phyloP scores from a whole-genome alignment of 2,797 vertebrate species.

The Micropoecilia bifurca region DNA sequence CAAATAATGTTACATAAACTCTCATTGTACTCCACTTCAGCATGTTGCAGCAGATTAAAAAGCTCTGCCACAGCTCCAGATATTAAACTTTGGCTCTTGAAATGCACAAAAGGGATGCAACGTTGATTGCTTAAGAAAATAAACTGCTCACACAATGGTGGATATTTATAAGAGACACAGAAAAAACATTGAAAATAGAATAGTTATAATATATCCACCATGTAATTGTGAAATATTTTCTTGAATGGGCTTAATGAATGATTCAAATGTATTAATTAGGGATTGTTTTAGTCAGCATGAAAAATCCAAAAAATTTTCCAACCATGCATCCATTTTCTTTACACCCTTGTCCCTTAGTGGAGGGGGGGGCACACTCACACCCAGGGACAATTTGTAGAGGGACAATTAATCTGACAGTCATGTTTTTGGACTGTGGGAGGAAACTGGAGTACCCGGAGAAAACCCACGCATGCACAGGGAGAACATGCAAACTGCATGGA shows the following conservation, averaged over 20 bases:
- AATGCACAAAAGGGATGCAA: not conserved
- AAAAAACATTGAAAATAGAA: not conserved
- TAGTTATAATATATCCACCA: not conserved
- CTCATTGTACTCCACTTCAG: slow-evolving; percentile 9
- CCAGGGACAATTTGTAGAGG: too few species aligned
- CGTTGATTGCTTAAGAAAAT: not conserved
- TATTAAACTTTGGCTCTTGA: slow-evolving; percentile 5
- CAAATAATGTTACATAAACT: slow-evolving; percentile 61
- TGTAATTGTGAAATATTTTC: not conserved
- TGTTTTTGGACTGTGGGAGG: too few species aligned
- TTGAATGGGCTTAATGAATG: not conserved
- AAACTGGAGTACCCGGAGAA: too few species aligned
- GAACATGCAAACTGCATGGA: too few species aligned
- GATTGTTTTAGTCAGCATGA: not conserved
- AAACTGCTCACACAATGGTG: not conserved
- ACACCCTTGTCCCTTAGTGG: too few species aligned
- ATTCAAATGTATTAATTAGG: not conserved
- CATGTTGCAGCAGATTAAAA: slow-evolving; percentile 20
- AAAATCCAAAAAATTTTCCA: not conserved
- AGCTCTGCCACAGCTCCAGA: slow-evolving; percentile 9
- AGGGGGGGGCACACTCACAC: too few species aligned
- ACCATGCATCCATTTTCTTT: too few species aligned
- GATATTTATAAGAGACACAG: not conserved
- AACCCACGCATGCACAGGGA: too few species aligned
- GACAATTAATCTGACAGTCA: too few species aligned